Evolutionary conservation across 2,113 vertebrate genomes (phyloP), one percentile per base, ranked within the genome.

Genomic region (Edolisoma coerulescens): DNA sequence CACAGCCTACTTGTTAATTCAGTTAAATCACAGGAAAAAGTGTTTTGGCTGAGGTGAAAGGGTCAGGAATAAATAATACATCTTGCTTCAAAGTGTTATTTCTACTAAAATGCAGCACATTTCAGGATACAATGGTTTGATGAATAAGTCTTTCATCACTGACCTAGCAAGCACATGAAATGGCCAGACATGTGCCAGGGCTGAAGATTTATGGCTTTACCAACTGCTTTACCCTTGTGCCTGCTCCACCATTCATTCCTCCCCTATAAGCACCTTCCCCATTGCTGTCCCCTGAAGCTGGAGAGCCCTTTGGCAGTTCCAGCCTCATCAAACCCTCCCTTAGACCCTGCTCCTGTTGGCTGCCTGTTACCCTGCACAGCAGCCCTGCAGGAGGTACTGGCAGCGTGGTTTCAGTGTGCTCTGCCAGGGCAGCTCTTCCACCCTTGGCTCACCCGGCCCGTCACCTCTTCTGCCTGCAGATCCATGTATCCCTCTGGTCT

Each of bases 301-400:
- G 21, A 81, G n/a, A 84, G 35, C 20, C 23, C 42, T 61, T 37
- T 1, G 5, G 61, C n/a, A 68, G 9, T 11, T 49, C 20, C 75
- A 56, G 37, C 27, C 16, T 24, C 35, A 7, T 20, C 41, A 84
- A 47, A 52, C 6, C 23, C 44, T 59, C 10, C 52, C 56, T 75
- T 18, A 44, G 75, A 23, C 22, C 11, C 65, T 30, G 24, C 8
- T 65, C 12, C 37, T 69, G 39, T 6, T n/a, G 47, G 5, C 24
- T 47, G 64, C 44, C 45, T 39, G 33, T 22, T 45, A 7, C 78
- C 35, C 41, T 30, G 28, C 5, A 3, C 1, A 14, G 1, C 27
- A 64, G n/a, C 67, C 39, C 60, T 0, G 0, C 0, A 0, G 17
- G 13, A 47, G n/a, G 22, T 10, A 20, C 2, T 45, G 73, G 45